Evolutionary conservation across 2,797 vertebrate species (phyloP).

Genomic region (Malacoraja senta): DNA sequence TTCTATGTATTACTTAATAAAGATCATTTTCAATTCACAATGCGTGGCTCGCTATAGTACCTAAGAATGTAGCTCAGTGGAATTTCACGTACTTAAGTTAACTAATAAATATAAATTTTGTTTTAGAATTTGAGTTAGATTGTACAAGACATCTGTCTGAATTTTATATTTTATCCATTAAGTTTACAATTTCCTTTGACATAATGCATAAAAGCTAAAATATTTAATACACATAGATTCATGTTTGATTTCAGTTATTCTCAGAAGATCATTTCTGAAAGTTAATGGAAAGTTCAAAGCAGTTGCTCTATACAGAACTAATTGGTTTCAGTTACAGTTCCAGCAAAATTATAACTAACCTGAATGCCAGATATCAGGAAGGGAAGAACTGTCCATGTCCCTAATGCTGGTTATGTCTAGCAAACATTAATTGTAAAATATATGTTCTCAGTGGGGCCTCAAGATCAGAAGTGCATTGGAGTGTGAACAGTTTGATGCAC

Average conservation of each 20-base stretch:
- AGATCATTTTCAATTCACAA: no score
- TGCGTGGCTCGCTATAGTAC: neutral
- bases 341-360: neutral
- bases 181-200: neutral
- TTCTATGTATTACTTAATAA: no score
- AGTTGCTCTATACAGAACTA: neutral
- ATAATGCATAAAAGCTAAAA: neutral
- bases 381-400: neutral
- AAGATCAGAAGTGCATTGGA: no score
- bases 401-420: neutral
- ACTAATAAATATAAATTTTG: neutral
- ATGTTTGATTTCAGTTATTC: neutral
- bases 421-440: neutral
- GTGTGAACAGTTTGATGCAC: no score
- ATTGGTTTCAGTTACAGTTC: neutral
- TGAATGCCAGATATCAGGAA: neutral
- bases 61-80: neutral
- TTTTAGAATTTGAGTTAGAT: constrained; percentile 16
- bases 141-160: neutral
- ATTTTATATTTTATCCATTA: neutral
- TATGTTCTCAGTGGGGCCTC: no score
- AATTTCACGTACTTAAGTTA: neutral
- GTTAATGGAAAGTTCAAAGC: neutral
- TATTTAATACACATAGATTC: neutral
- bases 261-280: neutral